Evolutionary conservation across 1,140 invertebrate genomes (phyloP).

Genomic region (Pentalonia nigronervosa): DNA sequence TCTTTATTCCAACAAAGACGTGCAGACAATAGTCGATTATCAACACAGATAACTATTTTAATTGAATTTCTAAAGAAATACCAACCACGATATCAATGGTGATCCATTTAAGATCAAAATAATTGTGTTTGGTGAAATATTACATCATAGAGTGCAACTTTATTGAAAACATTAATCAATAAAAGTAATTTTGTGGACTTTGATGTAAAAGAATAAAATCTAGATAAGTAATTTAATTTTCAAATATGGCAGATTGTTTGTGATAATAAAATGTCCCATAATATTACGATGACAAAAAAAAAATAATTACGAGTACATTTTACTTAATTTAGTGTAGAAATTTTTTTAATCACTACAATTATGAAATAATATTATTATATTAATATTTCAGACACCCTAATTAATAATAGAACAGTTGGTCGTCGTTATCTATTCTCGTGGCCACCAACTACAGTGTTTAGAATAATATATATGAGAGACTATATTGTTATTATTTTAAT

Average conservation of each 20-base stretch:
- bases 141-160: neutral
- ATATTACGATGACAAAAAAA: neutral
- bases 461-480: neutral
- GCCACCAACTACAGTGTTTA: neutral
- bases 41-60: slow-evolving; percentile 23
- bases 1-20: neutral
- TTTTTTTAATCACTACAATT: neutral
- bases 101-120: neutral
- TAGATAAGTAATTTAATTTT: neutral
- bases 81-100: neutral
- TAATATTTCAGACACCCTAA: neutral
- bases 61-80: slow-evolving; percentile 2
- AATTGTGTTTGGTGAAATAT: neutral
- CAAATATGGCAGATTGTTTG: neutral
- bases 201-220: neutral
- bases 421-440: neutral
- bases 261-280: neutral
- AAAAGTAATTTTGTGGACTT: neutral
- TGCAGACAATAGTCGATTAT: neutral
- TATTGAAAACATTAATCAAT: slow-evolving; percentile 19
- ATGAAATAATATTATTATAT: neutral
- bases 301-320: neutral
- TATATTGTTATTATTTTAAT: slow-evolving; percentile 2
- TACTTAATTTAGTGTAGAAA: neutral
- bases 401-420: neutral